Base-by-base conservation (phyloP, 2,797 vertebrate genomes). In the Esox masquinongy region DNA sequence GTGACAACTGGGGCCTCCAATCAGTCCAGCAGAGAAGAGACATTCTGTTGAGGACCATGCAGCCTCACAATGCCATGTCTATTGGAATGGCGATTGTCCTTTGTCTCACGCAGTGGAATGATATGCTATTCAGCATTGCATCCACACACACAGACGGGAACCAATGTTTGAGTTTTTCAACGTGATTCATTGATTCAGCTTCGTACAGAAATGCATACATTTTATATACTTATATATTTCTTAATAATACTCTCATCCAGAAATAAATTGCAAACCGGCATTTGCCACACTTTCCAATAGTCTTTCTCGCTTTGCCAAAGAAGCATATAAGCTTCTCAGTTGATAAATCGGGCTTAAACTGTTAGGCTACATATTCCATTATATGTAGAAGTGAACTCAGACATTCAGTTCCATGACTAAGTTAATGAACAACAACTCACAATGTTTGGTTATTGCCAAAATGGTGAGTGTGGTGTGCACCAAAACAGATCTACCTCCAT, bases 21-120 rank as follows among this genome's bases (percentile, higher is more conserved):
- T 84, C 24, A 24, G n/a, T 22, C 19, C 53, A 53, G 83, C 84
- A 89, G 82, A 87, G 83, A 83, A 86, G 80, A 61, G 89, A 77
- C 81, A 87, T 81, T 89, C 88, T 92, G 89, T 89, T 88, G 89
- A 89, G 81, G 88, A 84, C 78, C 80, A 87, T 77, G 70, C 84
- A 53, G 82, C 84, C 56, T 86, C 83, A 93, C 93, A 94, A 94
- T 91, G 86, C 89, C 82, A 83, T 75, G 88, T 84, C 87, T 93
- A 88, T 93, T 82, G 85, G 69, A 83, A 85, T 70, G 83, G 81
- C 67, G 80, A 93, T 93, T 93, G 92, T 93, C 87, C 93, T 91
- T 94, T 94, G 92, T 94, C 87, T 81, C 70, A 56, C 74, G 68
- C 67, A 4, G 81, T 86, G 82, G 87, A 93, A 93, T 91, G 92